phyloP scores from a whole-genome alignment of 2,113 vertebrate species.

The Rhipidura dahli region DNA sequence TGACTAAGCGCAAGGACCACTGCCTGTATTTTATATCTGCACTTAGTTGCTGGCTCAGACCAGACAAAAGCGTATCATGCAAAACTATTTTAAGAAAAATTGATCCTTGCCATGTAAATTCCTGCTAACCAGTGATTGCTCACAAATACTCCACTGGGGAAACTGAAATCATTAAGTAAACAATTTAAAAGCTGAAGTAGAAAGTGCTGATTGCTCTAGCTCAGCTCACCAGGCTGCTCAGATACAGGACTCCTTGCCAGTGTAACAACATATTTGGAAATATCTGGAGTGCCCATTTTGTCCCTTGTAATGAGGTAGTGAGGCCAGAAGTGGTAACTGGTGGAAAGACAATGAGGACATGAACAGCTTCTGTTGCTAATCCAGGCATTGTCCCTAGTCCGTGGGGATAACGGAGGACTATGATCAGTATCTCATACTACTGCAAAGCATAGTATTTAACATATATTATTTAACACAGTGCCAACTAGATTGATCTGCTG shows the following conservation, averaged over 20 bases:
- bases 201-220: not conserved
- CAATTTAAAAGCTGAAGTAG: not conserved
- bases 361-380: not conserved
- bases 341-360: not conserved
- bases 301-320: not conserved
- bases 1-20: not conserved
- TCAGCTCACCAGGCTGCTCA: not conserved
- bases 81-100: not conserved
- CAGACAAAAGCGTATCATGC: not conserved
- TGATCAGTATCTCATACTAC: not conserved
- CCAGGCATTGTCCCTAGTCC: not conserved
- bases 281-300: not conserved
- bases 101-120: not conserved
- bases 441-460: not conserved
- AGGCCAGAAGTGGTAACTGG: not conserved
- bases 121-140: not conserved
- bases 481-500: not conserved
- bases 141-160: not conserved
- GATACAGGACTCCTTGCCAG: not conserved
- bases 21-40: not conserved
- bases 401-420: not conserved
- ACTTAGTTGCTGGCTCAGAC: not conserved
- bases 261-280: not conserved
- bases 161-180: conserved; percentile 4
- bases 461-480: not conserved